These are phyloP conservation scores for Xylocampa areola DNA, from an alignment of 2,888 invertebrate species.

Conservation along the genomic window DNA sequence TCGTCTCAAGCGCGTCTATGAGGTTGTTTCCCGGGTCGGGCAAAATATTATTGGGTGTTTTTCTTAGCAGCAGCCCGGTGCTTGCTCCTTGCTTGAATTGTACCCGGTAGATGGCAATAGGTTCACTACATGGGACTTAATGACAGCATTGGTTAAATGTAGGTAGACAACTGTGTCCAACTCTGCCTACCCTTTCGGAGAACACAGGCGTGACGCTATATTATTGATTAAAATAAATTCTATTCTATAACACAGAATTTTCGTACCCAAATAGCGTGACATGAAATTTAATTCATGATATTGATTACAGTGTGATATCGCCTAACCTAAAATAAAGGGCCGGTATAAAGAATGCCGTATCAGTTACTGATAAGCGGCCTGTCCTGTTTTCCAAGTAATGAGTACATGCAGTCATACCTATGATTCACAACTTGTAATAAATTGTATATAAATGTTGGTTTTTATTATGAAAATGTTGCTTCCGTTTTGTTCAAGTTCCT, in stretches of 20 bases:
- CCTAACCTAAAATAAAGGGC: slow-evolving; percentile 71
- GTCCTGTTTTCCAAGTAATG: slow-evolving; percentile 82
- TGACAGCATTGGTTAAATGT: no score
- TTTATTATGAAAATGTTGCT: slow-evolving; percentile 17
- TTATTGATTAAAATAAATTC: neutral
- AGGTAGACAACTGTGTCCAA: no score
- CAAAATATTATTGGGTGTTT: no score
- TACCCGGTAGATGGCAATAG: no score
- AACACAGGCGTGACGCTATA: no score
- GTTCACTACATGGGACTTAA: no score
- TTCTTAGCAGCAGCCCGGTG: no score
- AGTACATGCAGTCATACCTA: slow-evolving; percentile 63
- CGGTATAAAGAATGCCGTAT: slow-evolving; percentile 74
- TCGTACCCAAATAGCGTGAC: slow-evolving; percentile 1
- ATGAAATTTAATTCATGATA: slow-evolving; percentile 32
- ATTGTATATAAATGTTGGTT: slow-evolving; percentile 17
- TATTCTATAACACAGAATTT: neutral
- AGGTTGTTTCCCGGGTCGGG: no score
- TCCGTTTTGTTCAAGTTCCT: slow-evolving; percentile 54
- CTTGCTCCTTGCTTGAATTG: no score
- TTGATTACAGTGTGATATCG: slow-evolving; percentile 59
- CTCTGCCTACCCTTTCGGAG: no score
- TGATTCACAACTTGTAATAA: slow-evolving; percentile 71
- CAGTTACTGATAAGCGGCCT: slow-evolving; percentile 75
- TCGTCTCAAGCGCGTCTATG: no score